Base-by-base conservation (phyloP, 2,797 vertebrate species). In the Melanotaenia parkinsoni region DNA sequence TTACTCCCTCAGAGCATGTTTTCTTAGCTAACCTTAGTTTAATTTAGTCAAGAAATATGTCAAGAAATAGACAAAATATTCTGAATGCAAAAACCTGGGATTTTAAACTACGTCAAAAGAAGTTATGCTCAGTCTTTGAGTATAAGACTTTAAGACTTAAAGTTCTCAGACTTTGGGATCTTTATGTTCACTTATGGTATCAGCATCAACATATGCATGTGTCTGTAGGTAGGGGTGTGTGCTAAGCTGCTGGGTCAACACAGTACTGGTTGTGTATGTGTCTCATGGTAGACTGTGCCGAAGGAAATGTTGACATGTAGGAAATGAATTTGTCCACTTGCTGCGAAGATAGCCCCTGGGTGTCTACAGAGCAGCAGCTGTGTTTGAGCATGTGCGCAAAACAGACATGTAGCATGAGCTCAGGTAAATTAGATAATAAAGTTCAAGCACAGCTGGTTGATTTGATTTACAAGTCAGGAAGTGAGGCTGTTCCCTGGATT, bases 161-260 rank as follows among this genome's bases (percentile, higher is more conserved):
- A 38, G 37, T 38, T 38, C 37, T 38, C 11, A 38, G 37, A 4
- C 12, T 66, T 28, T n/a, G 6, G 68, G 26, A 47, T 38, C 18
- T 24, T 67, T 67, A 62, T 51, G 70, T 47, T 43, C 37, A 5
- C 35, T 64, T 61, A 22, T 14, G 35, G 59, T 81, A 54, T 47
- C 37, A 63, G 67, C 53, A 45, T 63, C 58, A 74, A 72, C 64
- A 30, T 45, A 72, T 63, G 50, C 62, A 38, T 45, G 68, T 64
- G 32, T 37, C n/a, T 57, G 22, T 73, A 18, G 33, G 22, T 73
- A 14, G 33, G 10, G 7, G 67, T 75, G 53, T 1, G 1, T 26
- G 59, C 68, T 56, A 6, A 59, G 56, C 2, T 69, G 85, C 85
- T 64, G 70, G 12, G 40, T 83, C 80, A 83, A 76, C 73, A 22